Conservation (phyloP, 2,113 vertebrate species). For the Psammodynastes pulverulentus region DNA sequence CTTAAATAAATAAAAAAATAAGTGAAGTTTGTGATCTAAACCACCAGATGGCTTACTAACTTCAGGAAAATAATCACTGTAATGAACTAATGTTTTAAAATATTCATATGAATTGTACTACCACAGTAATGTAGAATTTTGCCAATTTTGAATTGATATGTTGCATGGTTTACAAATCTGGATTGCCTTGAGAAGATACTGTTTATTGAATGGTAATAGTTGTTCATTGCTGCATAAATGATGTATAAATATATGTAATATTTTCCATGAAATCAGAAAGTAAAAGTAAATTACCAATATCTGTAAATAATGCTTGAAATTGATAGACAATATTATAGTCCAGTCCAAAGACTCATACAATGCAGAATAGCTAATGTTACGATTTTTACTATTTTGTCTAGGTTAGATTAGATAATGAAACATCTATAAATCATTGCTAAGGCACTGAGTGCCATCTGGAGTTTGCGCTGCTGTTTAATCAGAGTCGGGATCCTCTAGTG, state of each 20-base stretch:
- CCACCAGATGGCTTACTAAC: slow-evolving; percentile 52
- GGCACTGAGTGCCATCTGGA: background rate
- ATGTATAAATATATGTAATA: background rate
- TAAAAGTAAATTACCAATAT: background rate
- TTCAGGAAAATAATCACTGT: background rate
- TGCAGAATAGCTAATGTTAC: background rate
- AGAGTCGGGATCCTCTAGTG: background rate
- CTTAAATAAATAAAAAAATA: background rate
- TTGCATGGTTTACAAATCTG: background rate
- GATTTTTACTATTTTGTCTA: background rate
- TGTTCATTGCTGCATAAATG: background rate
- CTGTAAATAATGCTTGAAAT: background rate
- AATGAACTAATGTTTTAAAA: background rate
- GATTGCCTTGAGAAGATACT: background rate
- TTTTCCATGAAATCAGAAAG: slow-evolving; percentile 19
- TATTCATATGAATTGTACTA: background rate
- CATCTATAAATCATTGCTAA: background rate
- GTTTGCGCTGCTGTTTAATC: background rate
- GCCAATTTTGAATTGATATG: background rate
- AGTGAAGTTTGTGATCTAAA: background rate
- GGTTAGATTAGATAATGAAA: background rate
- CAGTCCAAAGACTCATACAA: background rate
- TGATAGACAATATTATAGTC: background rate
- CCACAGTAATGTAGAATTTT: background rate
- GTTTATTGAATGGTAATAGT: background rate